These are phyloP conservation scores for Eunapius fragilis DNA, from an alignment of 37 sponge, comb jelly and placozoan species.

Conservation along the genomic window DNA sequence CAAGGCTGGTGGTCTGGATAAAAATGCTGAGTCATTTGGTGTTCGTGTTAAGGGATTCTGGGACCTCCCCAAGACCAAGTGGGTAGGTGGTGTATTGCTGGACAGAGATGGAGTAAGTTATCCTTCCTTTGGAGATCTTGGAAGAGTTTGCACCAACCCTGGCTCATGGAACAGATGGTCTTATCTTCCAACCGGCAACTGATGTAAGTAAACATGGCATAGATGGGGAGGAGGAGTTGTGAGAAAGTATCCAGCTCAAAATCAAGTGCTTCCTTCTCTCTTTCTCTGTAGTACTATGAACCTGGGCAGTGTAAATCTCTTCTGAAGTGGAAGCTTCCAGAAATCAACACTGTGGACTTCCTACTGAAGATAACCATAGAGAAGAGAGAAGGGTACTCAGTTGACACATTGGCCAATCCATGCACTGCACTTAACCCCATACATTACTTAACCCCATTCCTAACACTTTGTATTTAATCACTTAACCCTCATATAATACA, in stretches of 20 bases:
- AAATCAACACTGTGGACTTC: conserved; percentile 95
- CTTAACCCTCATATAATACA: background rate
- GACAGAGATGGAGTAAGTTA: background rate
- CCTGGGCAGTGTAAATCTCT: conserved; percentile 72
- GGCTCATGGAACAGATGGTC: conserved; percentile 90
- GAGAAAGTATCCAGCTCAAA: too few species aligned
- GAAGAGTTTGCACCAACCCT: conserved; percentile 81
- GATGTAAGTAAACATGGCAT: conserved; percentile 72
- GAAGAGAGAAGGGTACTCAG: conserved; percentile 51
- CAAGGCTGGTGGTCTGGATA: conserved; percentile 50
- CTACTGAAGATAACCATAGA: conserved; percentile 64
- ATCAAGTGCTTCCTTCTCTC: too few species aligned
- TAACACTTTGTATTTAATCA: too few species aligned
- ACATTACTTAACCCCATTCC: background rate
- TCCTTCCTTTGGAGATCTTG: conserved; percentile 50
- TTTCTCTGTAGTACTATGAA: conserved; percentile 70
- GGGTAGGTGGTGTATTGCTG: conserved; percentile 24
- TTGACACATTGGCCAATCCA: too few species aligned
- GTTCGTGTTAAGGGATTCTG: conserved; percentile 84
- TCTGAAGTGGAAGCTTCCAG: conserved; percentile 97
- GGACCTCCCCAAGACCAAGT: conserved; percentile 61
- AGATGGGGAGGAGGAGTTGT: background rate
- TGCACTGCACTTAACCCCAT: too few species aligned
- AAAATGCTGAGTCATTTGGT: conserved; percentile 84
- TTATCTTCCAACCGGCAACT: conserved; percentile 80